These are phyloP conservation scores for Menidia beryllina DNA, from an alignment of 2,113 vertebrate genomes.

Conservation along the genomic window DNA sequence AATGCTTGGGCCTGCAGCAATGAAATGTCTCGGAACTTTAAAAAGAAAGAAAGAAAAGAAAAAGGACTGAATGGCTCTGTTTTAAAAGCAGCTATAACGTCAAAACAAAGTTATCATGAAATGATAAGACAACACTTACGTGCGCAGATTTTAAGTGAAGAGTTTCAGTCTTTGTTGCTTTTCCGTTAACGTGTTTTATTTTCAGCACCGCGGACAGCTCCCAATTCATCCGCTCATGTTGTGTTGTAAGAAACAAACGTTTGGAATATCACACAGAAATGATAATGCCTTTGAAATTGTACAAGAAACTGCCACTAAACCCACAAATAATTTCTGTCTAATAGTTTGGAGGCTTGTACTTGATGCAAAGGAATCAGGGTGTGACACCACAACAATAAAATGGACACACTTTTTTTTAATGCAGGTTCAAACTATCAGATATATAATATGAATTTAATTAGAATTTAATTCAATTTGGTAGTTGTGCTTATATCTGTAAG, in stretches of 20 bases:
- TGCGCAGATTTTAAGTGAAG: not conserved
- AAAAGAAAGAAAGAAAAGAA: constrained; percentile 15
- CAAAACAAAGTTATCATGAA: constrained; percentile 3
- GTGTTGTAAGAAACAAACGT: not conserved
- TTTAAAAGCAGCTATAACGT: constrained; percentile 1
- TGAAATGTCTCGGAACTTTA: constrained; percentile 62
- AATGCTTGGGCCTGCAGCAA: constrained; percentile 50
- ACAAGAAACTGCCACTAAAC: too few species aligned
- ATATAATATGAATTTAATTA: too few species aligned
- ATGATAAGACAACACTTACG: not conserved
- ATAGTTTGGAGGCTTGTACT: too few species aligned
- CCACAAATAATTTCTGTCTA: too few species aligned
- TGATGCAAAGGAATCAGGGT: too few species aligned
- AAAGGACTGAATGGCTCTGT: constrained; percentile 4
- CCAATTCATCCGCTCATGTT: not conserved
- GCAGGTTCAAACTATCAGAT: too few species aligned
- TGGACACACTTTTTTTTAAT: too few species aligned
- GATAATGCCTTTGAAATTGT: too few species aligned
- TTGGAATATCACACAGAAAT: not conserved
- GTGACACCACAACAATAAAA: too few species aligned
- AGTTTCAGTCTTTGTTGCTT: not conserved
- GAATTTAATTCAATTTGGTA: too few species aligned
- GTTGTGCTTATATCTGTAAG: too few species aligned
- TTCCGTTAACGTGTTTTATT: not conserved
- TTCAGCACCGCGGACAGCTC: constrained; percentile 81